phyloP scores from a whole-genome alignment of 2,113 vertebrate species.

The Onychostoma macrolepis region DNA sequence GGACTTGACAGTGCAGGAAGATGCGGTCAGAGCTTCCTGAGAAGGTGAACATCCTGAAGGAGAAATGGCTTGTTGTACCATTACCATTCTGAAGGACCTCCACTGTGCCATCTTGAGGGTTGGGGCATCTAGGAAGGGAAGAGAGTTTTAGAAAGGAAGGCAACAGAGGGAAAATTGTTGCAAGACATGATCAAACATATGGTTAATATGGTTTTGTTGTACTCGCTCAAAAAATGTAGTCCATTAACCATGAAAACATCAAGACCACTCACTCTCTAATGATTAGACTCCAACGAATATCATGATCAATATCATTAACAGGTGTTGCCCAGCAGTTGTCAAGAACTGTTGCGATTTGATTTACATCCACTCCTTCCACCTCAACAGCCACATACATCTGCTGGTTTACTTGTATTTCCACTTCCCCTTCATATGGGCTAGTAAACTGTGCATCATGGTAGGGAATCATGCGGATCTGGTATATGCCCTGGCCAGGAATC shows the following conservation, averaged over 20 bases:
- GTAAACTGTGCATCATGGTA: slow-evolving; percentile 47
- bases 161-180: not conserved
- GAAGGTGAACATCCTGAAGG: slow-evolving; percentile 60
- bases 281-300: slow-evolving; percentile 58
- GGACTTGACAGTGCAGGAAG: slow-evolving; percentile 60
- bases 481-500: slow-evolving; percentile 45
- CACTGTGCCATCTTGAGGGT: slow-evolving; percentile 53
- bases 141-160: not conserved
- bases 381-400: slow-evolving; percentile 52
- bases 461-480: slow-evolving; percentile 48
- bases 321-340: slow-evolving; percentile 65
- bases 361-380: slow-evolving; percentile 33
- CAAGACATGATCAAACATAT: not conserved
- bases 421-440: not conserved
- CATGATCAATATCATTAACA: not conserved
- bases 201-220: not conserved
- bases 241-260: not conserved
- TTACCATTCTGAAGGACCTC: slow-evolving; percentile 22
- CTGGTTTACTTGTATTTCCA: slow-evolving; percentile 49
- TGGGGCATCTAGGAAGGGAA: slow-evolving; percentile 56
- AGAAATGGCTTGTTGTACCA: slow-evolving; percentile 53
- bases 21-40: slow-evolving; percentile 14
- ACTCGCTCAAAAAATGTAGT: not conserved
- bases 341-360: slow-evolving; percentile 51
- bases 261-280: slow-evolving; percentile 48